Conservation (phyloP, 2,113 vertebrate genomes). For the Ochotona curzoniae region DNA sequence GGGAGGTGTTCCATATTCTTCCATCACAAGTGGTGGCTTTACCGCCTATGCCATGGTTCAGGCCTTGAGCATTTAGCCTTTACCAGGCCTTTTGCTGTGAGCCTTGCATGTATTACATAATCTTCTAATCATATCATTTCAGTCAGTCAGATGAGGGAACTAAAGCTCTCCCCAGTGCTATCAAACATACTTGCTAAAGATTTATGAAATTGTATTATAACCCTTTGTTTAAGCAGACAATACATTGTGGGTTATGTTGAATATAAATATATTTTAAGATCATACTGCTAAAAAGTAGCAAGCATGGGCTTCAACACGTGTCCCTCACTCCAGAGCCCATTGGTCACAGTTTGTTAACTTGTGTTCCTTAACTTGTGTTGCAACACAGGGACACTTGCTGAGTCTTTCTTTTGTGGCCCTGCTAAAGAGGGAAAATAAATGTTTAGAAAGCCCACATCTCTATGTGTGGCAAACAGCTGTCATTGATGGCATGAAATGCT, state of each 20-base stretch:
- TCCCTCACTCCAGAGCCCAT: not conserved
- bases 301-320: not conserved
- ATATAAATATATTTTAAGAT: not conserved
- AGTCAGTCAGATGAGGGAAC: not conserved
- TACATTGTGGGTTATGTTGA: not conserved
- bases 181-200: not conserved
- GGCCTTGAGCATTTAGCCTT: not conserved
- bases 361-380: not conserved
- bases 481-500: not conserved
- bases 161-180: not conserved
- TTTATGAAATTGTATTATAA: not conserved
- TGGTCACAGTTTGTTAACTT: not conserved
- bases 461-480: not conserved
- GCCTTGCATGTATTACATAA: not conserved
- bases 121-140: not conserved
- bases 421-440: not conserved
- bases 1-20: too few relatives aligned
- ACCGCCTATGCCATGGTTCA: too few relatives aligned
- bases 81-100: not conserved
- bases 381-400: not conserved
- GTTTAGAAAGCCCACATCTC: not conserved
- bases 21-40: too few relatives aligned
- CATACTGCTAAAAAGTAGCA: not conserved
- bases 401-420: not conserved
- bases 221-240: not conserved